Percentiles rank a stretch among this genome's conserved stretches.
Conservation (phyloP, 2,113 vertebrate species). For the Rutilus rutilus region DNA sequence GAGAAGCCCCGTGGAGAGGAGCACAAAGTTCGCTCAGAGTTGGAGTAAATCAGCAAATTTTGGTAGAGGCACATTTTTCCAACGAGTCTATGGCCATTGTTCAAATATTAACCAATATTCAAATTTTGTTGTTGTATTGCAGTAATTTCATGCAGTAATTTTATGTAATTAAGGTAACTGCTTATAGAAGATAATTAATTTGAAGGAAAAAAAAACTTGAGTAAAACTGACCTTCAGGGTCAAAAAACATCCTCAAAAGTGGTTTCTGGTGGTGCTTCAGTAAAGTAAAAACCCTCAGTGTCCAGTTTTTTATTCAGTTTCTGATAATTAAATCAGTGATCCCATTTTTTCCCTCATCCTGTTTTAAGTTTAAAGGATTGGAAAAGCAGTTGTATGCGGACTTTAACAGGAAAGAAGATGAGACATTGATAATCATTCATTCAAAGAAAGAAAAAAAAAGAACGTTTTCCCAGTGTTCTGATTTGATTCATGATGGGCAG, state of each 20-base stretch:
- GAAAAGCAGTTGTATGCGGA: not conserved
- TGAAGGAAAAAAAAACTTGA: not conserved
- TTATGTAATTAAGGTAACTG: not conserved
- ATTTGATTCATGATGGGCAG: slow-evolving; percentile 3
- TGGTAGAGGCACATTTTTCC: not conserved
- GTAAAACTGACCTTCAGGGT: too few relatives aligned
- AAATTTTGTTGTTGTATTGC: not conserved
- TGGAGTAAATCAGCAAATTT: too few relatives aligned
- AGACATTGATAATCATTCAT: not conserved
- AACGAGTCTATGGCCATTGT: not conserved
- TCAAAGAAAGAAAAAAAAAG: not conserved
- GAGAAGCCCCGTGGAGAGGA: too few relatives aligned
- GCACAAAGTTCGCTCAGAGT: too few relatives aligned
- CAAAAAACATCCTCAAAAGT: not conserved
- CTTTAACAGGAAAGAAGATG: not conserved
- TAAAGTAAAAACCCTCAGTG: too few relatives aligned
- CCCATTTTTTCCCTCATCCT: not conserved
- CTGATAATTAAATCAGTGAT: not conserved
- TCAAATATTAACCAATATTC: not conserved
- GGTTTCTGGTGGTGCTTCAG: not conserved
- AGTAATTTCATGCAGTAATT: not conserved
- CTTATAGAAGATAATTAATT: not conserved
- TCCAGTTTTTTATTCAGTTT: too few relatives aligned
- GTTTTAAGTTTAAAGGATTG: not conserved
- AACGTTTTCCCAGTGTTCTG: not conserved